Evolutionary conservation across 92 coral and sea anemone genomes (phyloP), one percentile per base, ranked within the genome.

Genomic region (Phenganax subtilis): DNA sequence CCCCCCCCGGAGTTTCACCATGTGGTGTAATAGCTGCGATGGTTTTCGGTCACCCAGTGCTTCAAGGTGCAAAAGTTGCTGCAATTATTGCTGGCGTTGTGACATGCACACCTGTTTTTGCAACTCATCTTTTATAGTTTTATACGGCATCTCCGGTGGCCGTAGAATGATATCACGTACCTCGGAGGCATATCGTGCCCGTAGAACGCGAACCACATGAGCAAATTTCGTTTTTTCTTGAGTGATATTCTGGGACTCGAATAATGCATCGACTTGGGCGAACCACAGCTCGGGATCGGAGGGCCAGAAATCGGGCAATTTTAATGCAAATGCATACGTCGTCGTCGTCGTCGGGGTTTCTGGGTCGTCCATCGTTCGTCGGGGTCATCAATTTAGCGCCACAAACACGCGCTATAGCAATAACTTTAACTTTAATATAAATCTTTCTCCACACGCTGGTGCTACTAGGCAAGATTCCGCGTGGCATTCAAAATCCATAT

Each of bases 221-320:
- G 82, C 86, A 31, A 84, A 89, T 77, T 89, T 89, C 70, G 82
- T 86, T 66, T 89, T 85, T 55, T 84, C 84, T 57, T 76, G 81
- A 0, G 89, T 69, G 17, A 87, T 87, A 25, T 72, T 77, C 37
- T 85, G 86, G 28, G 86, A 83, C 11, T 85, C 78, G 75, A 89
- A 81, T 63, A 86, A 80, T 17, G 85, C 82, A 28, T 88, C 85
- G 0, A 57, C 66, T 76, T 76, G 81, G 6, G 81, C 81, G 47
- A 76, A 76, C 81, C 81, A 76, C 7, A 76, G 67, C 44, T 76
- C 81, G 79, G 81, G 81, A 44, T 76, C 81, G 12, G 81, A 76
- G 12, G 81, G 81, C 77, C 29, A 84, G 55, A 77, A 81, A 54
- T 66, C 75, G 44, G 81, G 81, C 57, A 76, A 58, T 55, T 76